Evolutionary conservation across 2,888 invertebrate species (phyloP).

Genomic region (Stramonita haemastoma): DNA sequence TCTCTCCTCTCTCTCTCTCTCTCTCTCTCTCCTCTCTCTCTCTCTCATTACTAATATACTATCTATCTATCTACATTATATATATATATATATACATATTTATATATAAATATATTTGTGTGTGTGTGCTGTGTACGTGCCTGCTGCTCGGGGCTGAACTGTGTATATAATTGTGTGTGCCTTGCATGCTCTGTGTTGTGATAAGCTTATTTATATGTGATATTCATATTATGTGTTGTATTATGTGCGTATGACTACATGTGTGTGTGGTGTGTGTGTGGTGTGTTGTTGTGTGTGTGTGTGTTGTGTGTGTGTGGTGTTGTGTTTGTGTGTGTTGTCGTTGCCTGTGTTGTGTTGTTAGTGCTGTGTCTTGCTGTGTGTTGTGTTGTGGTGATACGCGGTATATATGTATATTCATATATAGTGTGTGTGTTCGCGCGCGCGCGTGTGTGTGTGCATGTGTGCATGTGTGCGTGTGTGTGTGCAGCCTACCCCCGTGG

Average conservation of each 20-base stretch:
- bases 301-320: constrained; percentile 16
- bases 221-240: neutral
- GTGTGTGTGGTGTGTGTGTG: neutral
- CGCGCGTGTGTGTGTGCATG: neutral
- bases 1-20: too few relatives aligned
- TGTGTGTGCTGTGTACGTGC: neutral
- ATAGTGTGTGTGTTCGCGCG: neutral
- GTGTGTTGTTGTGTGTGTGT: neutral
- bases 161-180: neutral
- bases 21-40: too few relatives aligned
- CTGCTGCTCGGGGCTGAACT: neutral
- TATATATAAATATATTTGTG: neutral
- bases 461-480: neutral
- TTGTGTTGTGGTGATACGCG: neutral
- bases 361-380: neutral
- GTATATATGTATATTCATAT: neutral
- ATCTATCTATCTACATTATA: too few relatives aligned
- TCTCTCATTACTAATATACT: too few relatives aligned
- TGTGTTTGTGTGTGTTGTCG: too few relatives aligned
- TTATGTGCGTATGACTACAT: too few relatives aligned
- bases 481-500: neutral
- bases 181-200: neutral
- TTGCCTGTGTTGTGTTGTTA: neutral
- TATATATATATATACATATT: too few relatives aligned
- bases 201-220: neutral